Conservation (phyloP, 2,888 invertebrate genomes). For the Polydrusus pterygomalis region DNA sequence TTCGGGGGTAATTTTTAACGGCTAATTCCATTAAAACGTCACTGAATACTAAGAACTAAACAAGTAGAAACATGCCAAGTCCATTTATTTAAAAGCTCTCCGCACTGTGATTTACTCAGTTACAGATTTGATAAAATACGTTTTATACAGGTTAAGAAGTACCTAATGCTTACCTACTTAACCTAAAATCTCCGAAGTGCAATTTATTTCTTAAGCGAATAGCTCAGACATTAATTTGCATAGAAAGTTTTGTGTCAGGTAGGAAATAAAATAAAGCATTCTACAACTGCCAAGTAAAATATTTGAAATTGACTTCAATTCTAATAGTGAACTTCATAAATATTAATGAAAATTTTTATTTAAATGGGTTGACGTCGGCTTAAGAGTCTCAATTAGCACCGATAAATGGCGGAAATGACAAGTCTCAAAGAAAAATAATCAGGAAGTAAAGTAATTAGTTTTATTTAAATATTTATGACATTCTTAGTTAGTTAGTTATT, state of each 20-base stretch:
- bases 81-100: constrained; percentile 49
- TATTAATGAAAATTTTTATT: constrained; percentile 52
- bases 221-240: constrained; percentile 47
- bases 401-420: constrained; percentile 53
- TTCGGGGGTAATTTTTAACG: constrained; percentile 35
- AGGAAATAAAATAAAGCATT: constrained; percentile 51
- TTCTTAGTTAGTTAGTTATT: neutral
- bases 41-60: constrained; percentile 49
- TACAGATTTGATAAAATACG: constrained; percentile 50
- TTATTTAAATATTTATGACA: constrained; percentile 13
- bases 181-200: constrained; percentile 52
- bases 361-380: constrained; percentile 37
- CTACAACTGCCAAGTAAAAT: constrained; percentile 49
- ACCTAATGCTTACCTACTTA: constrained; percentile 51
- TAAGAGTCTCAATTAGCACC: constrained; percentile 44
- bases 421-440: constrained; percentile 42
- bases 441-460: constrained; percentile 40
- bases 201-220: constrained; percentile 51
- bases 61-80: constrained; percentile 48
- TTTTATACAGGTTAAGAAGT: constrained; percentile 51
- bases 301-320: constrained; percentile 51
- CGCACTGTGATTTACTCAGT: constrained; percentile 30
- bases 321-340: constrained; percentile 52
- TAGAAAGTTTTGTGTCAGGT: constrained; percentile 51
- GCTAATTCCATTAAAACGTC: constrained; percentile 48